Evolutionary conservation across 92 coral and sea anemone species (phyloP).

Genomic region (Siderastrea radians): DNA sequence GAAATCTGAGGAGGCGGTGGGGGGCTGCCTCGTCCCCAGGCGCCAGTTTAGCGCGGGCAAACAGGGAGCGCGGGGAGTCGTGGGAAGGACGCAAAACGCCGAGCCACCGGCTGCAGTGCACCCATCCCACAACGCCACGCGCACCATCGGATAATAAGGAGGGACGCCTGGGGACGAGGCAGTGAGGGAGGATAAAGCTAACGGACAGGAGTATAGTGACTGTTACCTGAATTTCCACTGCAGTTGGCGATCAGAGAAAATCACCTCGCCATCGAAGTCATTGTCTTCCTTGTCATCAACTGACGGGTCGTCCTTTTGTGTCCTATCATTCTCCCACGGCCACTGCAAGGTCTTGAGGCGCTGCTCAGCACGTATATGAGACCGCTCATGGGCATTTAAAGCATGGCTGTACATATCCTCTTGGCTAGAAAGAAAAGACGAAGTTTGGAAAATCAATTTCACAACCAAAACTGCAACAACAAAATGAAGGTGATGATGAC

Average conservation of each 20-base stretch:
- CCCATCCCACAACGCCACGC: too few species aligned
- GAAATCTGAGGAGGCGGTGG: too few species aligned
- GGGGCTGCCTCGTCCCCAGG: too few species aligned
- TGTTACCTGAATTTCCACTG: constrained; percentile 87
- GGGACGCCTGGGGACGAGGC: too few species aligned
- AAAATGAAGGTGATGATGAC: not conserved
- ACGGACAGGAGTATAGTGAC: not conserved
- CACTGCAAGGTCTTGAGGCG: constrained; percentile 86
- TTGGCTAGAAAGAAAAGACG: constrained; percentile 32
- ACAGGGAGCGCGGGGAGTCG: too few species aligned
- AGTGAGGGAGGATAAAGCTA: not conserved
- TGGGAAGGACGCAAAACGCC: too few species aligned
- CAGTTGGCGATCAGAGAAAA: constrained; percentile 80
- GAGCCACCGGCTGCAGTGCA: too few species aligned
- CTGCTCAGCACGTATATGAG: constrained; percentile 91
- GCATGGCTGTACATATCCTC: constrained; percentile 61
- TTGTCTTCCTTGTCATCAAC: constrained; percentile 73
- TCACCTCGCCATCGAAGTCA: constrained; percentile 84
- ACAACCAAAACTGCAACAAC: not conserved
- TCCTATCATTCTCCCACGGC: constrained; percentile 93
- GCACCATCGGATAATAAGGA: too few species aligned
- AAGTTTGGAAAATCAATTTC: not conserved
- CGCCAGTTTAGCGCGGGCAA: too few species aligned
- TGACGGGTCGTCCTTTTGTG: constrained; percentile 85
- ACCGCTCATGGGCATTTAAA: constrained; percentile 91